Base-by-base conservation (phyloP, 2,797 vertebrate species). In the Rhinichthys osculus region DNA sequence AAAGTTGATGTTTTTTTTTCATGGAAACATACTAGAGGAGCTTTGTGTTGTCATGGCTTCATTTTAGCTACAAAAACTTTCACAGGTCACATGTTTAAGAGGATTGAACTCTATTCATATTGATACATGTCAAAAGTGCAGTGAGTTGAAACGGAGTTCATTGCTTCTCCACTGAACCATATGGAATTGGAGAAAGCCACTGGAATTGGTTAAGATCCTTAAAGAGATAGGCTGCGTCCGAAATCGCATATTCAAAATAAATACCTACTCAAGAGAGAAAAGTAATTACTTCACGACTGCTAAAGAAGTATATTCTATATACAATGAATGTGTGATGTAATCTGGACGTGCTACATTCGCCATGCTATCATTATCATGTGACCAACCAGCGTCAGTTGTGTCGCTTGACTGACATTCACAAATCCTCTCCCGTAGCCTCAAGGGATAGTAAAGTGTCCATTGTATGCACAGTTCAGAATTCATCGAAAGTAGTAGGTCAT, bases 61-160 rank as follows among this genome's bases (percentile, higher is more conserved):
- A 30, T 72, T 82, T 72, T 17, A 57, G 23, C 6, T 4, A 72
- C n/a, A 33, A 3, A 72, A 82, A 73, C 17, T 82, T 73, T 19
- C 70, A 83, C 70, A 62, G 52, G 27, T 50, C 54, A 73, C 27
- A 47, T 73, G 54, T 83, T 83, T 83, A 7, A 38, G 13, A 38
- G 10, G 33, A 77, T 10, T 52, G 42, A 52, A 54, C 23, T 69
- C 40, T 11, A 70, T 33, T 70, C 27, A 70, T 42, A 78, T 70
- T 78, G 83, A 70, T 27, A 23, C 17, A 30, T 35, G 50, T 78
- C 35, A 85, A 78, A 78, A 35, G 50, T 71, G 50, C 64, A 69
- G 19, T 11, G 74, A 78, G 62, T 57, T 84, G 47, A 69, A 84
- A 77, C 1, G 0, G 16, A 77, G 74, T 33, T 78, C 74, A 71